Percentiles rank a stretch among this genome's conserved stretches.
Conservation (phyloP, 2,888 invertebrate genomes). For the Folsomia candida region DNA sequence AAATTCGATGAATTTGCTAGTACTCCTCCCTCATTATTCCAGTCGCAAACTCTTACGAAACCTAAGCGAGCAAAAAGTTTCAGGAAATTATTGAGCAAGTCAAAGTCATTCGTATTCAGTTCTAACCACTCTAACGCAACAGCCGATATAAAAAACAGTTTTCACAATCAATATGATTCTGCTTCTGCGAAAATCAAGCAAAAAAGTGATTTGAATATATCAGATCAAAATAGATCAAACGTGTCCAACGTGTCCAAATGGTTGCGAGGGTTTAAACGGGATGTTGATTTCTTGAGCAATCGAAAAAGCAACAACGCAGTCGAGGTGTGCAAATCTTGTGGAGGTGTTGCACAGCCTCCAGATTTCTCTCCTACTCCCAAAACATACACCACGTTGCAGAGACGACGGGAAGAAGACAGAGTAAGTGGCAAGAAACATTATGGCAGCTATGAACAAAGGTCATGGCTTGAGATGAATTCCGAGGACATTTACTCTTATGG, state of each 20-base stretch:
- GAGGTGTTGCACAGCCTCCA: not conserved
- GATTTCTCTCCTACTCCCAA: not conserved
- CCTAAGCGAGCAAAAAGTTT: not conserved
- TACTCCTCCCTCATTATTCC: too few species aligned
- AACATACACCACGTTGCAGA: not conserved
- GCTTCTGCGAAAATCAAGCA: not conserved
- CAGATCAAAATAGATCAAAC: not conserved
- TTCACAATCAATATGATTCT: not conserved
- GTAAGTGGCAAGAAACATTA: not conserved
- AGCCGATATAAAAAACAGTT: not conserved
- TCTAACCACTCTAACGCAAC: not conserved
- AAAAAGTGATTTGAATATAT: not conserved
- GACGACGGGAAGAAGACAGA: not conserved
- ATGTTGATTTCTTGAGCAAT: not conserved
- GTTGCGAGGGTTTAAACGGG: slow-evolving; percentile 1
- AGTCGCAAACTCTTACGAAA: too few species aligned
- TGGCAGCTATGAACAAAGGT: not conserved
- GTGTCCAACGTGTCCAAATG: not conserved
- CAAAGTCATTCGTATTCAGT: not conserved
- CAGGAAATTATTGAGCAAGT: not conserved
- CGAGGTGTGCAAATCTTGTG: not conserved
- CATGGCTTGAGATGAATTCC: not conserved
- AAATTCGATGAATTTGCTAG: not conserved
- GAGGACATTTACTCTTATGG: slow-evolving; percentile 1
- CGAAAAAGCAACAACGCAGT: not conserved